Evolutionary conservation across 2,888 invertebrate species (phyloP), one percentile per base, ranked within the genome.

Genomic region (Drosophila meridionalis): DNA sequence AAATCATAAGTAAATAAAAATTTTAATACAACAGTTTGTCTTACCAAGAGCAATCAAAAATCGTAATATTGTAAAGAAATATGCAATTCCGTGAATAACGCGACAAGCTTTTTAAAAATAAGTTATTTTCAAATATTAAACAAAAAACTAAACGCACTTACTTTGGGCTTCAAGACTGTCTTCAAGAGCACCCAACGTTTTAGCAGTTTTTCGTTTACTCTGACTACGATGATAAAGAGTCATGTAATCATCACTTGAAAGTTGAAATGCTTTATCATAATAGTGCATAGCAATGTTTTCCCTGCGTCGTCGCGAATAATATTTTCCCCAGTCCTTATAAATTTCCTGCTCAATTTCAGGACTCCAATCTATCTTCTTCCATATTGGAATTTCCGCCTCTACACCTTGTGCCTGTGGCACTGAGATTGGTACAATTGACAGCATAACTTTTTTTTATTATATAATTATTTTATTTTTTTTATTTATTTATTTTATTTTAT

Each of bases 301-400:
- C 38, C 91, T 86, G 28, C 90, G 90, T 50, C 89, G 88, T 20
- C 80, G 83, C 0, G 89, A 89, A 62, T 91, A 92, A 58, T 89
- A 91, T 3, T 89, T 78, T 6, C 91, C 92, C 92, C 92, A 92
- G 70, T 92, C 92, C 7, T 90, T 89, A 56, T 92, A 92, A 45
- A 92, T 90, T 20, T 85, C 61, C 73, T 87, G 90, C 57, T 90
- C 85, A 20, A 90, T 87, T 47, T 92, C 91, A 1, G 89, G 82
- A 36, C 80, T 85, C 84, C 92, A 90, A 20, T 88, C 89, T 28
- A 92, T 73, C 40, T 83, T 87, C 61, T 85, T 66, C 92, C 91
- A 92, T 58, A 79, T 73, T 45, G 81, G 80, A 14, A 84, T 26
- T 8, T 42, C 57, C 20, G 34, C 38, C 3, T 43, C 52, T 8